A percentile compares a stretch with the other conserved stretches of the same genome.
Conservation (phyloP, 2,113 vertebrate genomes). For the Heliornis fulica region DNA sequence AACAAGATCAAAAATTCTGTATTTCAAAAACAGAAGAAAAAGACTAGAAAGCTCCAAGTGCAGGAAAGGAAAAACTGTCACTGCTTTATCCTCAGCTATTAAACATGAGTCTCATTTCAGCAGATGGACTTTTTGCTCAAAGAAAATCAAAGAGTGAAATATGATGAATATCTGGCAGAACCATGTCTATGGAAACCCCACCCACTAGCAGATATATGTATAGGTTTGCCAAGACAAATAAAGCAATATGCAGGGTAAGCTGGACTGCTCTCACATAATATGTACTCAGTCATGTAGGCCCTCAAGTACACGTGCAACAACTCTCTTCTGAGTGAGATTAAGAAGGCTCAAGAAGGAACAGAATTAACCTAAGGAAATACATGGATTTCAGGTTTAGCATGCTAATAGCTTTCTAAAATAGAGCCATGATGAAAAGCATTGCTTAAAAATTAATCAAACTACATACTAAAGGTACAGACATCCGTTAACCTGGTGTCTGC, state of each 20-base stretch:
- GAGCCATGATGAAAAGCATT: neutral
- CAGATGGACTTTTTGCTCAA: neutral
- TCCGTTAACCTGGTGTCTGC: neutral
- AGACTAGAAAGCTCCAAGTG: neutral
- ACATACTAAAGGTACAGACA: neutral
- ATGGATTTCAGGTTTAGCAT: neutral
- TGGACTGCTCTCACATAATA: neutral
- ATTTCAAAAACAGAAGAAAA: neutral
- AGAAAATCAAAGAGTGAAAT: neutral
- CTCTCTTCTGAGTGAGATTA: neutral
- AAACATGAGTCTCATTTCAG: neutral
- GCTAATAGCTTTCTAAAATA: neutral
- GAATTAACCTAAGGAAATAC: neutral
- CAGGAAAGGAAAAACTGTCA: neutral
- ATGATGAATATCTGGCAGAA: neutral
- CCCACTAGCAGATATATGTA: neutral
- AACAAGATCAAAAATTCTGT: neutral
- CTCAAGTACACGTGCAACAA: neutral
- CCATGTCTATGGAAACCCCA: neutral
- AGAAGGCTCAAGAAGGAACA: neutral
- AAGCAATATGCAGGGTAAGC: neutral
- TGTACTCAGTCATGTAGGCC: neutral
- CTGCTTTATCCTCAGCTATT: neutral
- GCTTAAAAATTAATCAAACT: neutral
- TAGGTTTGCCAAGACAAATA: constrained; percentile 39